These are phyloP conservation scores for Lycodopsis pacificus DNA, from an alignment of 2,797 vertebrate genomes.

Conservation along the genomic window DNA sequence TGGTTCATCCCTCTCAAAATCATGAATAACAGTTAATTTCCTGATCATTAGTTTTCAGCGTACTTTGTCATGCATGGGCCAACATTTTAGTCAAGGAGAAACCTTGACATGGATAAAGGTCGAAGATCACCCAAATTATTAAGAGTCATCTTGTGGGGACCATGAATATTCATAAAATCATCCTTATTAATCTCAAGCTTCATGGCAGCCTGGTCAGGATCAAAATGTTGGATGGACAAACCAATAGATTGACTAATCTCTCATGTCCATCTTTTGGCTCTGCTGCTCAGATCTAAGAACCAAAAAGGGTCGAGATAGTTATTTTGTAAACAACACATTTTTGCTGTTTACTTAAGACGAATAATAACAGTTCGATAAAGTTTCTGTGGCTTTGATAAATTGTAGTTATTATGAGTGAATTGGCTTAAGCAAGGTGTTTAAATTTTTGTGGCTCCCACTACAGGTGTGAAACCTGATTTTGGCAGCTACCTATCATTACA, in stretches of 20 bases:
- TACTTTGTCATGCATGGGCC: background rate
- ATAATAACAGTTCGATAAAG: background rate
- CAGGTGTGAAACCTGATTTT: slow-evolving; percentile 15
- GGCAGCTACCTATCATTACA: background rate
- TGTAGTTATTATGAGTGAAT: slow-evolving; percentile 15
- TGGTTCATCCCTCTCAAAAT: background rate
- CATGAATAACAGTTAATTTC: background rate
- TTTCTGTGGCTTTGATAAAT: background rate
- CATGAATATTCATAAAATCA: slow-evolving; percentile 5
- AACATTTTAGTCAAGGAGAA: background rate
- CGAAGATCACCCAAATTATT: too few relatives aligned
- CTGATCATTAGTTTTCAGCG: background rate
- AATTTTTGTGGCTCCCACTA: slow-evolving; percentile 20
- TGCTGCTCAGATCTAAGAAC: background rate
- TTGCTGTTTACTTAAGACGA: background rate
- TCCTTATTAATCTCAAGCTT: background rate
- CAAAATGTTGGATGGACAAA: background rate
- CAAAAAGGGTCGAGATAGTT: background rate
- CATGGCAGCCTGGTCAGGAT: background rate
- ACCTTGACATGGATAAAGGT: background rate
- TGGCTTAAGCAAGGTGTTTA: background rate
- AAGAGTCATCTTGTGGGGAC: background rate
- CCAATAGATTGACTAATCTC: background rate
- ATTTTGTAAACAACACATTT: background rate
- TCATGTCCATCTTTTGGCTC: background rate